These are phyloP conservation scores for Leistus spinibarbis DNA, from an alignment of 2,888 invertebrate genomes.

Conservation along the genomic window DNA sequence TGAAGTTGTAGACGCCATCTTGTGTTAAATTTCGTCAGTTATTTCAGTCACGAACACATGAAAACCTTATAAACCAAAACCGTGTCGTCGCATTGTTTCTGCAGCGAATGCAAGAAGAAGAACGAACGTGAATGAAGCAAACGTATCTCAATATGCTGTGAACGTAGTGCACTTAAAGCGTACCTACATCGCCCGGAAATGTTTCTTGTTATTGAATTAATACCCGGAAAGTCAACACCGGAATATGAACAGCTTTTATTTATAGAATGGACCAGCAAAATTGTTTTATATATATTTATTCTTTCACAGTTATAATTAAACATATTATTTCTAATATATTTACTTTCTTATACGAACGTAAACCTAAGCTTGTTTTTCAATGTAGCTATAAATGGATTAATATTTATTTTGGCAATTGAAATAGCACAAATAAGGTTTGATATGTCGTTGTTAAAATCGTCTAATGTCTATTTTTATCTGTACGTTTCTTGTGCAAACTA, in stretches of 20 bases:
- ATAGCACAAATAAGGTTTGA: no score
- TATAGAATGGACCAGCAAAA: no score
- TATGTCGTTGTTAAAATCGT: no score
- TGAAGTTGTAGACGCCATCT: neutral
- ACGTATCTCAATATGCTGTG: neutral
- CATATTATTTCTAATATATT: no score
- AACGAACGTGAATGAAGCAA: no score
- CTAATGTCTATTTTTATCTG: neutral
- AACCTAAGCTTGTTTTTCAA: no score
- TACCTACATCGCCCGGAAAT: neutral
- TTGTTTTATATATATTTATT: no score
- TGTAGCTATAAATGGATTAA: no score
- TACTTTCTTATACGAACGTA: no score
- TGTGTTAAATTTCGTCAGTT: neutral
- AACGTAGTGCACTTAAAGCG: neutral
- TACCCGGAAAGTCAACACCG: neutral
- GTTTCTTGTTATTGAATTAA: neutral
- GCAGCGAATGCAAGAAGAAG: neutral
- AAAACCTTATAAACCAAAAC: slow-evolving; percentile 35
- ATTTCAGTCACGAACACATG: slow-evolving; percentile 30
- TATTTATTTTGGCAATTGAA: no score
- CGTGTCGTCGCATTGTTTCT: neutral
- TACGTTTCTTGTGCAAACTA: neutral
- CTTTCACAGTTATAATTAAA: no score
- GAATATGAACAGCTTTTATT: neutral